Conservation (phyloP, 2,797 vertebrate species). For the Pipistrellus pipistrellus region DNA sequence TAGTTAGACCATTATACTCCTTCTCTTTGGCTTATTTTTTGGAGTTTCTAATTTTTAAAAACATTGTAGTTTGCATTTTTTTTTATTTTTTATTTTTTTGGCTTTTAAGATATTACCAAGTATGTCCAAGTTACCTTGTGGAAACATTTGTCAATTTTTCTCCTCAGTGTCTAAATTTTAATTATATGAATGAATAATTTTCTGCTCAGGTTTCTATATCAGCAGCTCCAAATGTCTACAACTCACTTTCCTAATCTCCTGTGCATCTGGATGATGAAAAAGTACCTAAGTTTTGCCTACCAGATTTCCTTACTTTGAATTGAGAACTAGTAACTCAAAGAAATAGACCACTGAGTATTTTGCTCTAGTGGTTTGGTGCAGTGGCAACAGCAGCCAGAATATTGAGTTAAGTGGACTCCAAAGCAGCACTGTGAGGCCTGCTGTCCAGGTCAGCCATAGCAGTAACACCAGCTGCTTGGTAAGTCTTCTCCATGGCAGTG, state of each 20-base stretch:
- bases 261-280: neutral
- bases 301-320: neutral
- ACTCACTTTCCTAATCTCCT: neutral
- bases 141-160: neutral
- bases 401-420: neutral
- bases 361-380: neutral
- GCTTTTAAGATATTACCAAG: neutral
- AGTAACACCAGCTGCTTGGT: neutral
- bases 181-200: neutral
- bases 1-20: neutral
- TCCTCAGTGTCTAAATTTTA: constrained; percentile 1
- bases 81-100: neutral
- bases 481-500: neutral
- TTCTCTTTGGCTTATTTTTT: constrained; percentile 23
- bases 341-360: neutral
- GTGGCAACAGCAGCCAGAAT: neutral
- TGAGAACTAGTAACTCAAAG: neutral
- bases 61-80: neutral
- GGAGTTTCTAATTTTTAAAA: neutral
- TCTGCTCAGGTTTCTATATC: rapidly evolving
- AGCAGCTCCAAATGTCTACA: neutral
- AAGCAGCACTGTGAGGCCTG: neutral
- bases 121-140: neutral
- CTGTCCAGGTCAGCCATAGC: neutral
- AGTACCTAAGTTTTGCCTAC: neutral